A percentile compares a stretch with the other conserved stretches of the same genome.
Evolutionary conservation across 1,140 invertebrate genomes (phyloP).

Genomic region (Eulimnadia texana): DNA sequence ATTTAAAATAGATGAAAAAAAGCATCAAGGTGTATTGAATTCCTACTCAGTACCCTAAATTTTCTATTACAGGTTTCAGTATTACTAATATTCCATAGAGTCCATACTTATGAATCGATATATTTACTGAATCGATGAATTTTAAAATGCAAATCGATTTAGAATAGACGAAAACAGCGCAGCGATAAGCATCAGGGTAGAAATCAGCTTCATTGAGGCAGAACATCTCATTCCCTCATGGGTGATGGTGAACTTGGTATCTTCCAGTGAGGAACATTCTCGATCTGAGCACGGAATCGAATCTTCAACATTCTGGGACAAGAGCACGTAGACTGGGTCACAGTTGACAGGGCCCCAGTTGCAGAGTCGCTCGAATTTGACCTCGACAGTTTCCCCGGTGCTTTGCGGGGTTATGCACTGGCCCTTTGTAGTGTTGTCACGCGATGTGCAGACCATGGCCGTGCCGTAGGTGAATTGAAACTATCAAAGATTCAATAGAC

Average conservation of each 20-base stretch:
- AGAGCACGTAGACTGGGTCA: neutral
- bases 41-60: no score
- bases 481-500: no score
- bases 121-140: no score
- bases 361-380: neutral
- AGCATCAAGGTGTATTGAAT: no score
- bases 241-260: neutral
- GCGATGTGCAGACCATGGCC: neutral
- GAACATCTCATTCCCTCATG: neutral
- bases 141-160: no score
- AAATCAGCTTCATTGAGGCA: neutral
- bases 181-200: neutral
- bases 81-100: no score
- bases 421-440: neutral
- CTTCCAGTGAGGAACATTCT: neutral
- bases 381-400: neutral
- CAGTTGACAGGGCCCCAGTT: neutral
- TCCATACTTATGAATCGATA: no score
- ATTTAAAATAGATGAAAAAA: no score
- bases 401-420: neutral
- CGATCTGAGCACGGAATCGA: neutral
- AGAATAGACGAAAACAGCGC: neutral
- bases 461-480: neutral
- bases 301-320: neutral
- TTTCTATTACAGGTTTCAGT: no score